phyloP scores from a whole-genome alignment of 2,113 vertebrate species.

The Petaurus breviceps region DNA sequence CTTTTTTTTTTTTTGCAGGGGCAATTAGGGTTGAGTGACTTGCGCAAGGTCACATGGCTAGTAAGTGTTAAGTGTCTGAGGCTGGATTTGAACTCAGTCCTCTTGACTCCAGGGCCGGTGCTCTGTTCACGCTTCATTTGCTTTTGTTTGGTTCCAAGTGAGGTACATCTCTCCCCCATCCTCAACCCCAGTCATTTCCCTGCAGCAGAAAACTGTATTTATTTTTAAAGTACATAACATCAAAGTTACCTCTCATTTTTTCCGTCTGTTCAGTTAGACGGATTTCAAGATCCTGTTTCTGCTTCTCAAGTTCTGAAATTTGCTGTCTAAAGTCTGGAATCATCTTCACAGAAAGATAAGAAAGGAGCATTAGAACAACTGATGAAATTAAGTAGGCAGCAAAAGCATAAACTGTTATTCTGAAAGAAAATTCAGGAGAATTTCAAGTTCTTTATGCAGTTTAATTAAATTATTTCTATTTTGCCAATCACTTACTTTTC shows the following conservation, averaged over 20 bases:
- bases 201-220: not conserved
- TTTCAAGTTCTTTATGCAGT: not conserved
- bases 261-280: constrained; percentile 84
- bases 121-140: not conserved
- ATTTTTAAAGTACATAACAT: not conserved
- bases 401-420: not conserved
- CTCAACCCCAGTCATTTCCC: not conserved
- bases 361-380: constrained; percentile 8
- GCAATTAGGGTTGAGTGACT: too few relatives aligned
- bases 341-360: constrained; percentile 82
- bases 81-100: too few relatives aligned
- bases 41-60: too few relatives aligned
- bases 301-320: constrained; percentile 91
- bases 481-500: not conserved
- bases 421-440: not conserved
- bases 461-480: not conserved
- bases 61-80: too few relatives aligned
- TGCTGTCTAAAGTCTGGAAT: constrained; percentile 93
- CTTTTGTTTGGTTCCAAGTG: not conserved
- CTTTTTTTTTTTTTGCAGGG: not conserved
- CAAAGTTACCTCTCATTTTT: constrained; percentile 86
- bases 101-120: too few relatives aligned
- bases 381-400: not conserved
- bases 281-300: constrained; percentile 91
- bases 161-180: not conserved